Percentiles rank a stretch among this genome's conserved stretches.
Conservation (phyloP, 2,888 invertebrate species). For the Papilio elwesi region DNA sequence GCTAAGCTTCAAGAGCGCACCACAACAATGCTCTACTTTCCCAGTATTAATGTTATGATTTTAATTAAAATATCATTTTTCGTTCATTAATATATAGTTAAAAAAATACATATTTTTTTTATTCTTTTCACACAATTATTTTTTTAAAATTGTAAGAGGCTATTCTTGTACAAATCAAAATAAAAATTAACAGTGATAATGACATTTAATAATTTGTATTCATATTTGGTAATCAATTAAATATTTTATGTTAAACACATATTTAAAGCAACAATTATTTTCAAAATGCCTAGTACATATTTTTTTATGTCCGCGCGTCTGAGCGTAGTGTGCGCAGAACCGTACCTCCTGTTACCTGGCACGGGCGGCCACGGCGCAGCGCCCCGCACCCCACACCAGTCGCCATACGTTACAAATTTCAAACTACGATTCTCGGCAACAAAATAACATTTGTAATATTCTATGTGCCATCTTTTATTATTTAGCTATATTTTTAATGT, state of each 20-base stretch:
- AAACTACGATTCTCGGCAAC: slow-evolving; percentile 50
- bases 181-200: neutral
- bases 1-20: slow-evolving; percentile 73
- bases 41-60: slow-evolving; percentile 49
- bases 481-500: neutral
- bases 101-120: too few relatives aligned
- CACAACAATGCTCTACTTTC: slow-evolving; percentile 61
- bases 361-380: slow-evolving; percentile 65
- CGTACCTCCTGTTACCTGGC: slow-evolving; percentile 84
- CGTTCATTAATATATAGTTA: too few relatives aligned
- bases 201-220: neutral
- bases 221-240: neutral
- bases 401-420: slow-evolving; percentile 60
- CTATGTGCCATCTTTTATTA: too few relatives aligned
- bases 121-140: neutral
- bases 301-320: slow-evolving; percentile 45
- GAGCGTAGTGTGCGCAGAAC: slow-evolving; percentile 52
- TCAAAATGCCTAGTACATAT: slow-evolving; percentile 9
- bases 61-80: slow-evolving; percentile 44
- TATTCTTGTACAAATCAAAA: neutral
- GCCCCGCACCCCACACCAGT: slow-evolving; percentile 53
- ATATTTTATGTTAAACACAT: neutral
- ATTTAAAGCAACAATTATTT: neutral
- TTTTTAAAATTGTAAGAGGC: neutral
- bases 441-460: slow-evolving; percentile 49